Base-by-base conservation (phyloP, 1,140 invertebrate species). In the Helicoverpa armigera region DNA sequence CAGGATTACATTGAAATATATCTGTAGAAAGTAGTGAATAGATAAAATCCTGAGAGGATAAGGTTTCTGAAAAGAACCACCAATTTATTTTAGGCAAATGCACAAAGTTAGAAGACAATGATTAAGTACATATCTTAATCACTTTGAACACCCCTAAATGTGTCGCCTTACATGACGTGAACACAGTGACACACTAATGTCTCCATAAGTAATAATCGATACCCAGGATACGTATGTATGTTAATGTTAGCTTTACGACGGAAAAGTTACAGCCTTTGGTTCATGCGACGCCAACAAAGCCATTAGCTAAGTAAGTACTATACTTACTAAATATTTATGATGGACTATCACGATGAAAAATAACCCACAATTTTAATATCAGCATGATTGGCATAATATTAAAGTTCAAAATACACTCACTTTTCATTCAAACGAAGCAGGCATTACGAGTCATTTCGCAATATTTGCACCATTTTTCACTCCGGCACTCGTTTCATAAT, bases 391-490 rank as follows among this genome's bases (percentile, higher is more conserved):
- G 35, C 35, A 43, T 43, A 43, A 56, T 56, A 56, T 56, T 65
- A 65, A 65, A 35, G 35, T 43, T 43, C 35, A 43, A 43, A 43
- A 43, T 43, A 9, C 35, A 43, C 4, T 9, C 35, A 43, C 35
- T 43, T 43, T 43, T 43, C 35, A 43, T 43, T 43, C 35, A 11
- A 65, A 43, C 11, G n/a, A 43, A 65, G 61, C 61, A 43, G 61
- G 31, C 7, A n/a, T 70, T 16, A 67, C 11, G 67, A 2, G 53
- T 1, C 48, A 29, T 70, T 70, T 43, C 48, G 48, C 12, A 51
- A 70, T 70, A 70, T 70, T 70, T 70, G 23, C 51, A 73, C 56
- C 69, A 73, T 73, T 56, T 73, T 73, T 73, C 69, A 73, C 69
- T 56, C 43, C 48, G 35, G 35, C 35, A 70, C 50, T 73, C 29